Percentiles rank a stretch among this genome's conserved stretches.
Evolutionary conservation across 2,113 vertebrate species (phyloP).

Genomic region (Dipodomys merriami): DNA sequence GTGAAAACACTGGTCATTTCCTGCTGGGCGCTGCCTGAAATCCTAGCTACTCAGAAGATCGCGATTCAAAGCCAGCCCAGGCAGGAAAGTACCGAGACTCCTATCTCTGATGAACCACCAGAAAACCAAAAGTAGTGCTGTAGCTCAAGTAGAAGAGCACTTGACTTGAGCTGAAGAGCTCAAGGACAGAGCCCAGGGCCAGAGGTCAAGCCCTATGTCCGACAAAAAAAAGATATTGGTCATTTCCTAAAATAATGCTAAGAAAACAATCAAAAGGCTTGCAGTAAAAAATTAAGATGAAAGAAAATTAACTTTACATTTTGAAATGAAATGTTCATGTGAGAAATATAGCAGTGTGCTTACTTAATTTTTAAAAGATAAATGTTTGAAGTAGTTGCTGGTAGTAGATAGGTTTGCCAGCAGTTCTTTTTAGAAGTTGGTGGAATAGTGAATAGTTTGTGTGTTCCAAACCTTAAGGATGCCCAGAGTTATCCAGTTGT

Average conservation of each 20-base stretch:
- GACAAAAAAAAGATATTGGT: background rate
- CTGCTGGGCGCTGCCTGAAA: background rate
- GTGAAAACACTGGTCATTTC: background rate
- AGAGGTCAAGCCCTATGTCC: no score
- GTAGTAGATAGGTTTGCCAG: background rate
- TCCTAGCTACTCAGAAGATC: no score
- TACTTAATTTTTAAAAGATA: conserved; percentile 31
- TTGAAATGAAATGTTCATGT: conserved; percentile 20
- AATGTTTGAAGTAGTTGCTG: background rate
- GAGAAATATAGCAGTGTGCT: background rate
- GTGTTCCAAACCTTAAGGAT: background rate
- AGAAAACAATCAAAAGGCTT: background rate
- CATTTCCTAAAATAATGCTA: conserved; percentile 16
- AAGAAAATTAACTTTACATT: conserved; percentile 48
- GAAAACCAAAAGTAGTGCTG: no score
- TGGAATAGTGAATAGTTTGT: background rate
- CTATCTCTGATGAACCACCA: no score
- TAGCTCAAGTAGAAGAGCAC: no score
- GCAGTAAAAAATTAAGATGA: background rate
- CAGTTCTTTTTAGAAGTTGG: conserved; percentile 1
- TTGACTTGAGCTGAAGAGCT: no score
- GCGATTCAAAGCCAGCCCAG: no score
- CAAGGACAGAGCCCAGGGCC: no score
- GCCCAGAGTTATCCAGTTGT: background rate
- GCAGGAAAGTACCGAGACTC: no score